Conservation (phyloP, 2,888 invertebrate species). For the Stegophylla sp. region DNA sequence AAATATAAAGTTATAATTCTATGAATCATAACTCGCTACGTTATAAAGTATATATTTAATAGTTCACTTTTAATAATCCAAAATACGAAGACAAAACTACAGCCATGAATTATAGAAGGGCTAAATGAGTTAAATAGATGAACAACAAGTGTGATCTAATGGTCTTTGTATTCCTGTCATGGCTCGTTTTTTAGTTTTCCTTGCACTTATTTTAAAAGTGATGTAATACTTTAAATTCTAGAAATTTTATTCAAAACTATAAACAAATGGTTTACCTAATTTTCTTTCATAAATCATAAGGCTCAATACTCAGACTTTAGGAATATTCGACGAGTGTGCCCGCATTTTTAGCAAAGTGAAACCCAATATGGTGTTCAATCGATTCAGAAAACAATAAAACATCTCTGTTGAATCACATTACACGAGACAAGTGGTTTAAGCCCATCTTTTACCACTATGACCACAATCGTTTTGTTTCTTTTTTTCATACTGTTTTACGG, state of each 20-base stretch:
- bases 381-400: conserved; percentile 30
- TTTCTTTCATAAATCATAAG: background rate
- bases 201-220: conserved; percentile 11
- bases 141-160: conserved; percentile 1
- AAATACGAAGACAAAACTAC: conserved; percentile 14
- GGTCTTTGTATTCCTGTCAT: conserved; percentile 23
- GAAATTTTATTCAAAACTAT: background rate
- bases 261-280: background rate
- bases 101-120: background rate
- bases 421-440: conserved; percentile 34
- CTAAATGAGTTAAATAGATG: conserved; percentile 24
- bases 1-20: too few relatives aligned
- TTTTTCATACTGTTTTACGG: conserved; percentile 12
- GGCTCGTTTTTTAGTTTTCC: background rate
- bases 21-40: background rate
- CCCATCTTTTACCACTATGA: conserved; percentile 16
- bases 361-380: background rate
- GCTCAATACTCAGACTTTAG: background rate
- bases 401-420: background rate
- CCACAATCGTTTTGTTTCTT: conserved; percentile 40
- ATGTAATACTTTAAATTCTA: background rate
- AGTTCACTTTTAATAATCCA: background rate
- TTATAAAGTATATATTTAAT: background rate
- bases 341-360: background rate
- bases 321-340: too few relatives aligned